Percentiles rank a stretch among this genome's conserved stretches.
These are phyloP conservation scores for Hystrix brachyura DNA, from an alignment of 2,113 vertebrate genomes.

Conservation along the genomic window DNA sequence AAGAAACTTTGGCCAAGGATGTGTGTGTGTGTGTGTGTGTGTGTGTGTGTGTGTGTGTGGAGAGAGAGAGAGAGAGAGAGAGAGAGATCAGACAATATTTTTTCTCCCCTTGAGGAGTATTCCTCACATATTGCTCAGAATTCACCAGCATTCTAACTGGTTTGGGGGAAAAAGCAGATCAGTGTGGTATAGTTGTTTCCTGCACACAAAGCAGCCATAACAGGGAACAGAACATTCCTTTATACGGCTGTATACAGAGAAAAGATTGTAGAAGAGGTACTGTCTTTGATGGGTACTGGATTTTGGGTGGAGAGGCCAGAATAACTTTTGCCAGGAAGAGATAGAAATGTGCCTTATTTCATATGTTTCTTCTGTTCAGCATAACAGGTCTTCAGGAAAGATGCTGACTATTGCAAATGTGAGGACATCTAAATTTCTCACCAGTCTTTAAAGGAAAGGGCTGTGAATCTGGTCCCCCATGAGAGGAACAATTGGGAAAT, in stretches of 20 bases:
- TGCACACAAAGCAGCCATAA: not conserved
- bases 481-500: not conserved
- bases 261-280: not conserved
- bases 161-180: not conserved
- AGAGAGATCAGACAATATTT: not conserved
- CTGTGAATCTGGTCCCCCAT: not conserved
- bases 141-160: not conserved
- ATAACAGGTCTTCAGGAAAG: not conserved
- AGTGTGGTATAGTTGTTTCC: not conserved
- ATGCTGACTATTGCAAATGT: not conserved
- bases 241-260: not conserved
- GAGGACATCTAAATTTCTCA: not conserved
- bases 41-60: not conserved
- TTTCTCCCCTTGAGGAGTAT: not conserved
- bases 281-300: no score
- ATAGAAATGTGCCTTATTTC: not conserved
- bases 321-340: not conserved
- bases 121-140: not conserved
- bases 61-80: not conserved
- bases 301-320: not conserved
- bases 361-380: not conserved
- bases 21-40: not conserved
- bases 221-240: not conserved
- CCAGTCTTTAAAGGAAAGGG: not conserved
- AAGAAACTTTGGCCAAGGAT: not conserved